phyloP scores from a whole-genome alignment of 2,797 vertebrate genomes.

The Rhadinocentrus ornatus region DNA sequence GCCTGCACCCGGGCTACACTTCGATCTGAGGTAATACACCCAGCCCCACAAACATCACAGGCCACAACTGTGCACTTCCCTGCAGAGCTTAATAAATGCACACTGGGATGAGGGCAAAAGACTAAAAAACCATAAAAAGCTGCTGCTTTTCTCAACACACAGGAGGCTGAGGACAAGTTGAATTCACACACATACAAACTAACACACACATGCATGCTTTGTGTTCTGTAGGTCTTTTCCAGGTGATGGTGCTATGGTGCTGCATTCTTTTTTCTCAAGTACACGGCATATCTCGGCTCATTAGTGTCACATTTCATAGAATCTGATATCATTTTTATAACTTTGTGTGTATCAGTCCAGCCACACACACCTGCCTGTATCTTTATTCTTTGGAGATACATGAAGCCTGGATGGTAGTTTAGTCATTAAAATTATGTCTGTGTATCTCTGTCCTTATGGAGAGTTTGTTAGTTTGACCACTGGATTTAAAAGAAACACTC shows the following conservation, averaged over 20 bases:
- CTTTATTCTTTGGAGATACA: conserved; percentile 11
- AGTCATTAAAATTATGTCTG: conserved; percentile 64
- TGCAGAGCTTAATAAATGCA: not conserved
- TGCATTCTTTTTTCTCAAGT: conserved; percentile 43
- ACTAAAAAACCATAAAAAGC: not conserved
- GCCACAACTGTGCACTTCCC: not conserved
- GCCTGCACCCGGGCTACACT: conserved; percentile 89
- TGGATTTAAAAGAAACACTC: conserved; percentile 73
- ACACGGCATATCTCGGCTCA: conserved; percentile 43
- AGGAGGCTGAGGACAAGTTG: not conserved
- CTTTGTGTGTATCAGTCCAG: not conserved
- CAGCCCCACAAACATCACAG: not conserved
- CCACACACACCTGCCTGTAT: not conserved
- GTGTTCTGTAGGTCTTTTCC: conserved; percentile 67
- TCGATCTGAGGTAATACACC: conserved; percentile 87
- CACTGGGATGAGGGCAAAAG: not conserved
- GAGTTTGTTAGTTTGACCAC: conserved; percentile 78
- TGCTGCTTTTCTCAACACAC: not conserved
- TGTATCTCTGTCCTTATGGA: conserved; percentile 46
- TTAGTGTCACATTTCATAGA: conserved; percentile 58
- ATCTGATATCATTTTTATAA: not conserved
- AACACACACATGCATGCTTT: not conserved
- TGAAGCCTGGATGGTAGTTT: conserved; percentile 53
- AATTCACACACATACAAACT: conserved; percentile 11
- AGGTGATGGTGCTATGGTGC: conserved; percentile 86